Evolutionary conservation across 2,797 vertebrate genomes (phyloP), one percentile per base, ranked within the genome.

Genomic region (Buceros bicornis): DNA sequence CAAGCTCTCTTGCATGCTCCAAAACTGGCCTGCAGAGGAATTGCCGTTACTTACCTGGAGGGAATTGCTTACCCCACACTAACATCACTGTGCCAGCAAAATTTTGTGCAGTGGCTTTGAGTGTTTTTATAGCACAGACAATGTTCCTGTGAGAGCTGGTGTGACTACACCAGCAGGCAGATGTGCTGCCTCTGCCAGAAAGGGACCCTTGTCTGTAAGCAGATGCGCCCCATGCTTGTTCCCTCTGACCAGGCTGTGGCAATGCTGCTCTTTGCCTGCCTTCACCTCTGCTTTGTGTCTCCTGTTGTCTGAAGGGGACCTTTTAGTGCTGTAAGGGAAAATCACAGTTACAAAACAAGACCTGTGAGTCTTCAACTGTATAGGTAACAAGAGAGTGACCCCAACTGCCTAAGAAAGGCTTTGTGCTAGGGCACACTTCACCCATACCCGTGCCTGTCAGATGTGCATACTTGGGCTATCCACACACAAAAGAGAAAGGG

Each of bases 381-480:
- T 16, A n/a, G 37, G 47, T 13, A 56, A 54, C 16, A 28, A 45
- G 8, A 33, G 16, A 10, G 6, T 28, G 45, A 45, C 20, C 25
- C 40, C 5, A 6, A 20, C 16, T 58, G 14, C 15, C 31, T 6
- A 17, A 42, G 50, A 21, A 69, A 37, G 20, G 6, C 11, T 58
- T 48, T 37, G 12, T 43, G 50, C 31, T 43, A 19, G 21, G 35
- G 47, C 61, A 22, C 14, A 13, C 43, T 18, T n/a, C 47, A 42
- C 22, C 1, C 4, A 1, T 5, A 8, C 21, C 35, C 50, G 56
- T 67, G 54, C 16, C 20, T 7, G 3, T 31, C n/a, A 22, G 9
- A 10, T 22, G 26, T 33, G 5, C 12, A 4, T 16, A 4, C 2
- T 0, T 4, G 14, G 8, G 5, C 45, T 51, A 3, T 35, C 8